Evolutionary conservation across 2,888 invertebrate species (phyloP), one percentile per base, ranked within the genome.

Genomic region (Mythimna loreyi): DNA sequence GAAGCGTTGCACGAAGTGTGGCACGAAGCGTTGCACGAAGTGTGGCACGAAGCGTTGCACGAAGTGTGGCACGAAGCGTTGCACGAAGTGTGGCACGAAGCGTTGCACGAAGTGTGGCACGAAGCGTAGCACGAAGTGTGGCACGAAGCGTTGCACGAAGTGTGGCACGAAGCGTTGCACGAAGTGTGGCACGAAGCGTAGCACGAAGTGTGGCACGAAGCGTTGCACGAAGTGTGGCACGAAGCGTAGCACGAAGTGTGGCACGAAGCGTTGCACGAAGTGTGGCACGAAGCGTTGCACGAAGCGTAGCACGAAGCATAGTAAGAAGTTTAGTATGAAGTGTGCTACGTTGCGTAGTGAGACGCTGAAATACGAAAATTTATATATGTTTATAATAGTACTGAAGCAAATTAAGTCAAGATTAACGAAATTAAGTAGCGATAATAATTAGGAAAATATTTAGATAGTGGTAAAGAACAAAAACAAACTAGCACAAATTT

Each of bases 221-320:
- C 19, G 40, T 19, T n/a, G n/a, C n/a, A n/a, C n/a, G n/a, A n/a
- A n/a, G n/a, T n/a, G n/a, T n/a, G n/a, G n/a, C n/a, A n/a, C n/a
- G n/a, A n/a, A 4, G 5, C 67, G 67, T 67, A 67, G 67, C 47
- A 28, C 19, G 3, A 47, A 21, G 19, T 55, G 67, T 67, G 67
- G 67, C 47, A 13, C 36, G 4, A 4, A 36, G 36, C 4, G 36
- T 36, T 13, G 36, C 36, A 13, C 36, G 36, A 36, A 13, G 36
- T 9, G 33, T 33, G 9, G 33, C 33, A 33, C 9, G 33, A 9
- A 33, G 33, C 67, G 67, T 67, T 67, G 67, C 47, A 36, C 16
- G 3, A 56, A 21, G 19, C 67, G 67, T 67, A 67, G 67, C 47
- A 13, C 36, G 4, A 16, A 16, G 40, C 5, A 16, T 40, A 40